Evolutionary conservation across 1,140 invertebrate species (phyloP).

Genomic region (Helicoverpa zea): DNA sequence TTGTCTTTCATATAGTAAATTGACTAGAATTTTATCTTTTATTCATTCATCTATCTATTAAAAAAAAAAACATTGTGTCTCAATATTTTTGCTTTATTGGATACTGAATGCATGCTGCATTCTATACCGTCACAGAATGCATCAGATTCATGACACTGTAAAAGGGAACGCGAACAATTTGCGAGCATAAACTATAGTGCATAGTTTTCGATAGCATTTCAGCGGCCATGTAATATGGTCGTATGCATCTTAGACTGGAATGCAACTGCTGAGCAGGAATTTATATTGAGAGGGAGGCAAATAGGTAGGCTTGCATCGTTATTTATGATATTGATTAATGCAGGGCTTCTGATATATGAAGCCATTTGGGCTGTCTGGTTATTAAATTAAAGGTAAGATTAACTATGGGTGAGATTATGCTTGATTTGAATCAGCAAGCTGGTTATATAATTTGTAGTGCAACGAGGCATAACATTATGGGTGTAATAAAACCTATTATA

Average conservation of each 20-base stretch:
- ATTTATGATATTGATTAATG: slow-evolving; percentile 43
- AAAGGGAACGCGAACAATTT: slow-evolving; percentile 16
- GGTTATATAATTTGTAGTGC: too few relatives aligned
- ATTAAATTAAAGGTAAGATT: background rate
- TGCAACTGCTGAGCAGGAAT: slow-evolving; percentile 47
- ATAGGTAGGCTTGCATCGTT: slow-evolving; percentile 26
- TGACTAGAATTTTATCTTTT: too few relatives aligned
- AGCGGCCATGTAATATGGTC: slow-evolving; percentile 35
- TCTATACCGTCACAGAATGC: background rate
- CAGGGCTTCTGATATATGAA: background rate
- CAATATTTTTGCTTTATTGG: too few relatives aligned
- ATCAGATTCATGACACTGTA: background rate
- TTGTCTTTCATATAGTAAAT: too few relatives aligned
- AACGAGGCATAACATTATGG: too few relatives aligned
- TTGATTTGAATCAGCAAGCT: too few relatives aligned
- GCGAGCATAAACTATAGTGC: background rate
- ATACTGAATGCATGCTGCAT: too few relatives aligned
- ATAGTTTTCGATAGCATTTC: slow-evolving; percentile 42
- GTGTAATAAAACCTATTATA: too few relatives aligned
- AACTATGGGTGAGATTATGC: background rate
- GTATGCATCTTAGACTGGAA: slow-evolving; percentile 37
- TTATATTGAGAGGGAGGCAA: slow-evolving; percentile 43
- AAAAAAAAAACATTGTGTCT: too few relatives aligned
- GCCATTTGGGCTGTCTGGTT: background rate
- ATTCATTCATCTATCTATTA: too few relatives aligned